phyloP scores from a whole-genome alignment of 1,140 invertebrate genomes.

The Formica selysi region DNA sequence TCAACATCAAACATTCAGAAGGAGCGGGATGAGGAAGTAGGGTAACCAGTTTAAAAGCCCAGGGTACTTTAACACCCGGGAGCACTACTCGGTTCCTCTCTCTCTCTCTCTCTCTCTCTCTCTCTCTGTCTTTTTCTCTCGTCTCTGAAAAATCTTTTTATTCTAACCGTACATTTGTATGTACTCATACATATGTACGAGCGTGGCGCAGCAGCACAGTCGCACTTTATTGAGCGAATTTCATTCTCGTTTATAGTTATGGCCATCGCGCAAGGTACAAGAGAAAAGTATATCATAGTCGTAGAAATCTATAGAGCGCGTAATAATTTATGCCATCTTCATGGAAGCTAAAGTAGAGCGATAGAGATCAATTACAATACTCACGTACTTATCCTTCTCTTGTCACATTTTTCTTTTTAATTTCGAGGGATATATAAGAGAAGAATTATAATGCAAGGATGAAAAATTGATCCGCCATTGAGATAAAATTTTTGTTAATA shows the following conservation, averaged over 20 bases:
- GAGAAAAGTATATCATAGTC: constrained; percentile 19
- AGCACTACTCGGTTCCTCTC: constrained; percentile 50
- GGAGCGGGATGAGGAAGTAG: constrained; percentile 56
- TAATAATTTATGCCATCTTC: constrained; percentile 50
- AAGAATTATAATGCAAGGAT: neutral
- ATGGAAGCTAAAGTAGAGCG: constrained; percentile 38
- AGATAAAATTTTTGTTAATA: neutral
- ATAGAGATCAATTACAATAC: constrained; percentile 29
- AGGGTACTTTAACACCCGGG: constrained; percentile 40
- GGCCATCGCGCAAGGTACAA: constrained; percentile 31
- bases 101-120: too few relatives aligned
- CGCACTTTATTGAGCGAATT: constrained; percentile 54
- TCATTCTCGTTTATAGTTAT: constrained; percentile 54
- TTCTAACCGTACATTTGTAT: constrained; percentile 59
- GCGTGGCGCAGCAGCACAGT: neutral
- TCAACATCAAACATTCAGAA: constrained; percentile 70
- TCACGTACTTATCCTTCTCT: neutral
- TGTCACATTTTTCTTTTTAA: constrained; percentile 4
- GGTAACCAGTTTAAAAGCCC: constrained; percentile 68
- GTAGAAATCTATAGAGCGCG: constrained; percentile 53
- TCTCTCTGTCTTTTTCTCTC: neutral
- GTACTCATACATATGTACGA: constrained; percentile 37
- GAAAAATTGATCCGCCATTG: neutral
- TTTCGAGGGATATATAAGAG: neutral
- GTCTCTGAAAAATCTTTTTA: constrained; percentile 70